phyloP scores from a whole-genome alignment of 2,888 invertebrate genomes.

The Habroteleia sp. region DNA sequence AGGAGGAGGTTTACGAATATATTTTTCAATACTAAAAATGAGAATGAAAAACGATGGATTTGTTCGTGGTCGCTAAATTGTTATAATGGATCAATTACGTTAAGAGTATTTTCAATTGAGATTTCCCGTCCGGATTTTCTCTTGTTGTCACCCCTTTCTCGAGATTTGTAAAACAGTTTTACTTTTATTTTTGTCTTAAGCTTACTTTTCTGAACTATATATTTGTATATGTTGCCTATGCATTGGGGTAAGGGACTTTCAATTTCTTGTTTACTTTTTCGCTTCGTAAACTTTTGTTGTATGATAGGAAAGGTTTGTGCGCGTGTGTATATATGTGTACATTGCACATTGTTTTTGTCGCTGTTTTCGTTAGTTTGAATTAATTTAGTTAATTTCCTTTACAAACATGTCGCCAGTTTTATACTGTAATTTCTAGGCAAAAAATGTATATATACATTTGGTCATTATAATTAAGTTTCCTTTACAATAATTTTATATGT shows the following conservation, averaged over 20 bases:
- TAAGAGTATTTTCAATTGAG: slow-evolving; percentile 10
- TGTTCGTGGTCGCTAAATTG: slow-evolving; percentile 12
- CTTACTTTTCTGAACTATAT: slow-evolving; percentile 34
- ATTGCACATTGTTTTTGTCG: too few relatives aligned
- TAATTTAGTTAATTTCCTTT: too few relatives aligned
- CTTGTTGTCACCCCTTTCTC: background rate
- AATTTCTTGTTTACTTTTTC: slow-evolving; percentile 34
- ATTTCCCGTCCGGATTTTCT: slow-evolving; percentile 24
- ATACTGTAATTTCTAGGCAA: too few relatives aligned
- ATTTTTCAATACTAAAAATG: background rate
- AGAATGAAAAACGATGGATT: slow-evolving; percentile 18
- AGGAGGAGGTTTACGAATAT: background rate
- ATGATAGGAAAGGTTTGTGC: slow-evolving; percentile 33
- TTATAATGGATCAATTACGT: slow-evolving; percentile 20
- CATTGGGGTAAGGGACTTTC: slow-evolving; percentile 29
- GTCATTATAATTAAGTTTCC: too few relatives aligned
- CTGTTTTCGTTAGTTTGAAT: too few relatives aligned
- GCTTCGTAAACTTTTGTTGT: slow-evolving; percentile 15
- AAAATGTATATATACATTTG: too few relatives aligned
- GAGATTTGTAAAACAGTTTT: slow-evolving; percentile 14
- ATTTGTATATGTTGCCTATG: slow-evolving; percentile 38
- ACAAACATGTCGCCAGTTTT: too few relatives aligned
- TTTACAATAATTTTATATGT: too few relatives aligned
- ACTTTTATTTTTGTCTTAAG: slow-evolving; percentile 19
- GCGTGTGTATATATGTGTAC: too few relatives aligned